A percentile compares a stretch with the other conserved stretches of the same genome.
phyloP scores from a whole-genome alignment of 1,140 invertebrate genomes.

The Lineus longissimus region DNA sequence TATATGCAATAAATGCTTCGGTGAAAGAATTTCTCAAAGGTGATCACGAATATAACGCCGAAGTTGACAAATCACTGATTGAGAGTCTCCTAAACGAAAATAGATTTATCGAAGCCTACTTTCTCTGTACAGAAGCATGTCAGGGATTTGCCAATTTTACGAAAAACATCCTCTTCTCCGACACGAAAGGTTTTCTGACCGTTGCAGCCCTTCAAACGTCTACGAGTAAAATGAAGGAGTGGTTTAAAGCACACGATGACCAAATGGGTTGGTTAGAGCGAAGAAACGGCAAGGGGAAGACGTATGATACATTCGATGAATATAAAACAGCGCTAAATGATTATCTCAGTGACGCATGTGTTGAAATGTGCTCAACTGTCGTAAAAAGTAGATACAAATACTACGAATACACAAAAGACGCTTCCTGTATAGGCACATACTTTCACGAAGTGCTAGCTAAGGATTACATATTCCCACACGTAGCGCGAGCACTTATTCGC shows the following conservation, averaged over 20 bases:
- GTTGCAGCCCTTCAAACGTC: neutral
- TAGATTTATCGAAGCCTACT: neutral
- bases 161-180: neutral
- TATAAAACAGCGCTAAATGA: neutral
- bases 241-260: neutral
- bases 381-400: neutral
- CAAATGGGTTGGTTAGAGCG: neutral
- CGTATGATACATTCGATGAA: neutral
- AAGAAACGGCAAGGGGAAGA: neutral
- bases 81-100: neutral
- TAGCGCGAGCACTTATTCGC: neutral
- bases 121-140: neutral
- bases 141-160: neutral
- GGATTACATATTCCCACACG: neutral
- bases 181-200: conserved; percentile 1
- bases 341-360: neutral
- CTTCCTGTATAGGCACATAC: neutral
- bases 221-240: neutral
- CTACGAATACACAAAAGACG: neutral
- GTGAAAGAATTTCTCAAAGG: neutral
- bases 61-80: neutral
- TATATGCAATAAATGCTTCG: neutral
- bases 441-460: neutral
- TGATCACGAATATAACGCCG: neutral
- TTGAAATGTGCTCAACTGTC: neutral